Evolutionary conservation across 1,140 invertebrate genomes (phyloP), one percentile per base, ranked within the genome.

Genomic region (Drosophila parabipectinata): DNA sequence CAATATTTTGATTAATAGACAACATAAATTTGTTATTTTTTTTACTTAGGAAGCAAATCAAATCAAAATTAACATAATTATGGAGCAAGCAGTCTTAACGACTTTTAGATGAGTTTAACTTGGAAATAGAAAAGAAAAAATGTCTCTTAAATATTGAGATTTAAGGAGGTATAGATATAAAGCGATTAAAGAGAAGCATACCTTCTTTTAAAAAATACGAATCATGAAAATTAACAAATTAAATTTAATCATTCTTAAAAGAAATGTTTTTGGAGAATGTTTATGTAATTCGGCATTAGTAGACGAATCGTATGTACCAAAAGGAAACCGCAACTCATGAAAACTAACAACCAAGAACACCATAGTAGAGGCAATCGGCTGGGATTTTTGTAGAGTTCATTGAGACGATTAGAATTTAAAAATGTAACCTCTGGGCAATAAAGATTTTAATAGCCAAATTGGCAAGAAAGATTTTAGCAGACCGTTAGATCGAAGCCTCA

Each of bases 291-390:
- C 44, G 18, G 18, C 44, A 47, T 47, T 12, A 21, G 44, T 21
- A 24, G 18, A 47, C 3, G 18, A 47, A 15, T 14, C 14, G 6
- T 47, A 18, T 18, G 5, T 3, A 15, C n/a, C 7, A 21, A 62
- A 63, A 44, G 3, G 34, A 34, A 44, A 47, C 15, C 45, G 26
- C 59, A 34, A 64, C 30, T 67, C 63, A 67, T 52, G 59, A 52
- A 64, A 67, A 50, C 51, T 67, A 67, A 67, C 28, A 62, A 67
- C 18, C 47, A 63, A 64, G 28, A 63, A 44, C 50, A 64, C 18
- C 15, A 48, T 58, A 9, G 15, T 15, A 18, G 4, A 58, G 28
- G 9, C 30, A 58, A 37, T 48, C 32, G 44, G 56, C 18, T 52
- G 10, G 39, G 30, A 66, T 32, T 24, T 47, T 67, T 63, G 32